Conservation (phyloP, 2,888 invertebrate genomes). For the Allacma fusca region DNA sequence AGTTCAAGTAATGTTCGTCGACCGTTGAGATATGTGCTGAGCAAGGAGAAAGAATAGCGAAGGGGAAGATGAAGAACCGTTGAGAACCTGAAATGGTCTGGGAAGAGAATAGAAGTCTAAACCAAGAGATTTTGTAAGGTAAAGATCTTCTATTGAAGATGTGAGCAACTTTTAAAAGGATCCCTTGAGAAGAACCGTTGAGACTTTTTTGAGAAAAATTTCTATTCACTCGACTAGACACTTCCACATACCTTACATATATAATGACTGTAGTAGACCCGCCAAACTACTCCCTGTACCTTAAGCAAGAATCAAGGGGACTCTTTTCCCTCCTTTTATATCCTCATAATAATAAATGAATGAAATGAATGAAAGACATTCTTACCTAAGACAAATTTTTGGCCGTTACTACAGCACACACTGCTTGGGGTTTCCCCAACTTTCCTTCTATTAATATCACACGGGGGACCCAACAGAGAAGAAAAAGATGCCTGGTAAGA, state of each 20-base stretch:
- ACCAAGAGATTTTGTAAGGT: constrained; percentile 35
- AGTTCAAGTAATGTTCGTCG: constrained; percentile 24
- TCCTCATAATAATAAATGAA: not conserved
- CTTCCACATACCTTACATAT: not conserved
- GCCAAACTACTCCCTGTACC: not conserved
- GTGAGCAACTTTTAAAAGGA: constrained; percentile 30
- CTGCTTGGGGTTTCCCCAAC: constrained; percentile 21
- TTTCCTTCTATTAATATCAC: not conserved
- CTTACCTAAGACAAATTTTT: constrained; percentile 34
- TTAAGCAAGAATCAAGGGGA: not conserved
- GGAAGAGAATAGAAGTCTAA: constrained; percentile 19
- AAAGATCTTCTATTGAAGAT: constrained; percentile 33
- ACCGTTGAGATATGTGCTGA: constrained; percentile 26
- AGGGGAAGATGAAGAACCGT: constrained; percentile 27
- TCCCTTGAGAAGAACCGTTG: constrained; percentile 36
- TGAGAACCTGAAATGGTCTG: constrained; percentile 22
- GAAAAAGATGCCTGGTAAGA: not conserved
- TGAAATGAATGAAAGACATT: constrained; percentile 27
- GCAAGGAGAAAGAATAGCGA: constrained; percentile 23
- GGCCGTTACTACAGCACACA: constrained; percentile 32
- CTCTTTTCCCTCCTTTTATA: constrained; percentile 17
- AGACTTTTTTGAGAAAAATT: constrained; percentile 37
- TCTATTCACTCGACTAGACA: not conserved
- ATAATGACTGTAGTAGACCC: not conserved
- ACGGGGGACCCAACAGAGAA: not conserved